phyloP scores from a whole-genome alignment of 2,113 vertebrate genomes.

The Poecilia latipinna region DNA sequence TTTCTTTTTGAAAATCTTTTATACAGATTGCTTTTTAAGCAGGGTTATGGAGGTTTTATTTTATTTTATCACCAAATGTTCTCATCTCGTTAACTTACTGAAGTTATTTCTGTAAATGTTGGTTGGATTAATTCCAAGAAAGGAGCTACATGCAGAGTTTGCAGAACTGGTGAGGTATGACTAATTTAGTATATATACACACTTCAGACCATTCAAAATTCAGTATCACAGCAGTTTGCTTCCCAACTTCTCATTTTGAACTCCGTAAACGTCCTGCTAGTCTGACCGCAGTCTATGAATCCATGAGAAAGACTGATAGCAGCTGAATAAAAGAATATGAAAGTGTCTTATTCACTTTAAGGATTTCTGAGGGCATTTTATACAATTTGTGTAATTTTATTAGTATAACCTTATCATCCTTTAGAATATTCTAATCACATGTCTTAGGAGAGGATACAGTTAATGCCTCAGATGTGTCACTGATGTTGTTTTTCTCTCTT shows the following conservation, averaged over 20 bases:
- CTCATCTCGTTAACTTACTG: not conserved
- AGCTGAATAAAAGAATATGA: conserved; percentile 61
- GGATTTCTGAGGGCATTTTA: conserved; percentile 43
- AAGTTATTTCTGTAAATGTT: not conserved
- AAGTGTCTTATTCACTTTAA: conserved; percentile 56
- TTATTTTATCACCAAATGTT: not conserved
- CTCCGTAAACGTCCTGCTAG: conserved; percentile 55
- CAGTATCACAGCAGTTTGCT: conserved; percentile 7
- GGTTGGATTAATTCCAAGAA: not conserved
- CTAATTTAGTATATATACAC: too few species aligned
- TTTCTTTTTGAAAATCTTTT: not conserved
- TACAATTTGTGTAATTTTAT: conserved; percentile 15
- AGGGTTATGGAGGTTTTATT: too few species aligned
- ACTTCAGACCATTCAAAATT: not conserved
- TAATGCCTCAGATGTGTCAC: conserved; percentile 18
- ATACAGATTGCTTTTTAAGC: not conserved
- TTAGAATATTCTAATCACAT: conserved; percentile 17
- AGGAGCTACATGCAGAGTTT: not conserved
- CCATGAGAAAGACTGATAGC: conserved; percentile 54
- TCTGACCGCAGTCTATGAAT: conserved; percentile 46
- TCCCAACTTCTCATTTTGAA: conserved; percentile 27
- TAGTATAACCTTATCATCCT: not conserved
- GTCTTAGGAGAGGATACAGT: conserved; percentile 1
- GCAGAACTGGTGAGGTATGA: not conserved
- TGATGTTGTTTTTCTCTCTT: conserved; percentile 17